A percentile compares a stretch with the other conserved stretches of the same genome.
phyloP scores from a whole-genome alignment of 2,113 vertebrate genomes.

The Tretioscincus oriximinensis region DNA sequence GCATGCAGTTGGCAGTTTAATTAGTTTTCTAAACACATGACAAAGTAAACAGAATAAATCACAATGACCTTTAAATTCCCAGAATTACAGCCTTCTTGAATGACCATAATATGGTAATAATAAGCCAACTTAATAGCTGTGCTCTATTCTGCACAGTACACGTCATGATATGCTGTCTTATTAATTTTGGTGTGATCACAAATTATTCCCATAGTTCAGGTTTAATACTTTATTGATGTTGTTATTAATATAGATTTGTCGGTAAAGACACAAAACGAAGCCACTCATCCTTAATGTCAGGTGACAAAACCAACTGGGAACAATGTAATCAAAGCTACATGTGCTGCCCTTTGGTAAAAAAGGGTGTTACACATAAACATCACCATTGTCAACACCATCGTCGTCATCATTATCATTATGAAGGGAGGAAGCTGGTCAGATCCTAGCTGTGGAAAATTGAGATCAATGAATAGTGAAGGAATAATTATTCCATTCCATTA shows the following conservation, averaged over 20 bases:
- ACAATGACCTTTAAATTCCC: constrained; percentile 76
- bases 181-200: constrained; percentile 73
- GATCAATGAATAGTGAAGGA: constrained; percentile 25
- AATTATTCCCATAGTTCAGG: constrained; percentile 73
- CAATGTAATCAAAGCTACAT: too few relatives aligned
- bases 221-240: constrained; percentile 78
- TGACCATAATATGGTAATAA: constrained; percentile 74
- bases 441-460: constrained; percentile 7
- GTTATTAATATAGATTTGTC: constrained; percentile 79
- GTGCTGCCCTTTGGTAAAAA: too few relatives aligned
- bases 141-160: constrained; percentile 48
- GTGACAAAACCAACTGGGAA: constrained; percentile 48
- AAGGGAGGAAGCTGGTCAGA: background rate
- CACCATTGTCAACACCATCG: too few relatives aligned
- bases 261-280: constrained; percentile 74
- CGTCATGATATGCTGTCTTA: constrained; percentile 63
- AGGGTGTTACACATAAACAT: too few relatives aligned
- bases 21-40: constrained; percentile 75
- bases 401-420: too few relatives aligned
- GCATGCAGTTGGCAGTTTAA: constrained; percentile 67
- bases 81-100: constrained; percentile 74
- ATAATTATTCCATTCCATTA: constrained; percentile 46
- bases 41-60: constrained; percentile 73
- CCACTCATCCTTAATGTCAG: constrained; percentile 60
- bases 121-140: constrained; percentile 67